A percentile compares a stretch with the other conserved stretches of the same genome.
phyloP scores from a whole-genome alignment of 2,113 vertebrate species.

The Platysternon megacephalum region DNA sequence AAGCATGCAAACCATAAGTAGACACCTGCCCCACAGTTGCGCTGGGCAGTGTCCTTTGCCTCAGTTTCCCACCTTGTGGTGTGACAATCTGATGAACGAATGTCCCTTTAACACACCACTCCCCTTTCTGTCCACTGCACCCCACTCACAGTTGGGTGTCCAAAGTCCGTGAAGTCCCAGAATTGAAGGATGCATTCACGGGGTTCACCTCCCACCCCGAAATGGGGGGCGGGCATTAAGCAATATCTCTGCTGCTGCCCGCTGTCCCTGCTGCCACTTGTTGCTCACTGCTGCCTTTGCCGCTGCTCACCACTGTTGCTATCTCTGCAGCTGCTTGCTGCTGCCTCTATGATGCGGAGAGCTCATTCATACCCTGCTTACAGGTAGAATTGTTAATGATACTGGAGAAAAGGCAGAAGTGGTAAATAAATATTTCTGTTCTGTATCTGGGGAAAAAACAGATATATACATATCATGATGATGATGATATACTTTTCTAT shows the following conservation, averaged over 20 bases:
- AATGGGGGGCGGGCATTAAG: too few relatives aligned
- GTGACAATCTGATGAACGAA: too few relatives aligned
- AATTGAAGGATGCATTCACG: background rate
- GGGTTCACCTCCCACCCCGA: background rate
- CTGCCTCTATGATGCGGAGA: too few relatives aligned
- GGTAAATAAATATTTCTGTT: background rate
- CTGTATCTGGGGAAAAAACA: background rate
- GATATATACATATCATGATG: background rate
- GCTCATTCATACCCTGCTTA: background rate
- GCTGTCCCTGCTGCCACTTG: too few relatives aligned
- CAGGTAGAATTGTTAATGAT: background rate
- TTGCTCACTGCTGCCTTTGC: too few relatives aligned
- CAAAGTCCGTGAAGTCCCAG: background rate
- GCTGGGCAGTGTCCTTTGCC: too few relatives aligned
- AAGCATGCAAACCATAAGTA: too few relatives aligned
- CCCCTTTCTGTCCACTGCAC: background rate
- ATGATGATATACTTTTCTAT: conserved; percentile 51
- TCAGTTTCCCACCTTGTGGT: too few relatives aligned
- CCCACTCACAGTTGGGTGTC: background rate
- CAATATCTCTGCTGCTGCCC: too few relatives aligned
- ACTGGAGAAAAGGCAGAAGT: background rate
- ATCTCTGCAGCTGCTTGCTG: background rate
- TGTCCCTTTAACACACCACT: too few relatives aligned
- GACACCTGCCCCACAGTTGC: too few relatives aligned
- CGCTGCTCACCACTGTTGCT: too few relatives aligned